Base-by-base conservation (phyloP, 2,113 vertebrate genomes). In the Alces alces region DNA sequence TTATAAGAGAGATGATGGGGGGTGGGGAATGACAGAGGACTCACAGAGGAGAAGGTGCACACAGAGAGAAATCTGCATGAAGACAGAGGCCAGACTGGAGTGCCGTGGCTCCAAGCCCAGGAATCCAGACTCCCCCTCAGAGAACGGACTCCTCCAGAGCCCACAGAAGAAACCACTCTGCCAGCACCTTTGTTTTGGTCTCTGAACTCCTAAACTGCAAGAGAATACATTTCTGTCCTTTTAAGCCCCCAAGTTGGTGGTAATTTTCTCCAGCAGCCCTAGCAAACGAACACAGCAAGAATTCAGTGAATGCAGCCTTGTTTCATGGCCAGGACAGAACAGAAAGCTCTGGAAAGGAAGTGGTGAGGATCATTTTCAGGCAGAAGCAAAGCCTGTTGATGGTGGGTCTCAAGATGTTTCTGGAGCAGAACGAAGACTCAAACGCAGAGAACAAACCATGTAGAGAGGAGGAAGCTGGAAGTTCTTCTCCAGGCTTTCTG, bases 21-120 rank as follows among this genome's bases (percentile, higher is more conserved):
- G 14, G 50, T 52, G 55, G 43, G 43, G 21, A 25, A 0, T 66
- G 78, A 89, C 19, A 83, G 28, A 45, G 13, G 50, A 83, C 50
- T 36, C 10, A 43, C 33, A 27, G 7, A 70, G 33, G 14, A 76
- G 57, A 43, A 55, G 36, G 50, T 17, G 9, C 10, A 12, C 16
- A 6, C 78, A n/a, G 45, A 3, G 3, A 10, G 60, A 27, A 9
- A 15, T 0, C 7, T 27, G 11, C 7, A 7, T 14, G 28, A 36
- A 58, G 66, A 92, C 15, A 85, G 86, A 87, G 16, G n/a, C 36
- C 14, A 21, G 60, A 21, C 5, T 54, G 43, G 15, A 33, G 2
- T 10, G 11, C 76, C 1, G 8, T 12, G 14, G 28, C 23, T 43
- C n/a, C 57, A 57, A 50, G 52, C 55, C 25, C 3, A 2, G 15